Base-by-base conservation (phyloP, 2,888 invertebrate genomes). In the Chirona hameri region DNA sequence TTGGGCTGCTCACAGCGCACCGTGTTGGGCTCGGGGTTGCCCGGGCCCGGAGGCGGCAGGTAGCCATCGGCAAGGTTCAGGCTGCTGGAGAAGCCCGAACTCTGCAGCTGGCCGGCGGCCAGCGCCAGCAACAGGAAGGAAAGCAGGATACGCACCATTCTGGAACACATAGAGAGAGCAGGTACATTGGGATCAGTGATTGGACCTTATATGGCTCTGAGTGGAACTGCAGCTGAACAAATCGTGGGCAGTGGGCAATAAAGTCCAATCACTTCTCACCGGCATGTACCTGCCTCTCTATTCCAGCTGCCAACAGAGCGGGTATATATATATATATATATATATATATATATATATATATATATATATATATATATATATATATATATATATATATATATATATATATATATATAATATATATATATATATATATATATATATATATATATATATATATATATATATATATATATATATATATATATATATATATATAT, bases 221-320 rank as follows among this genome's bases (percentile, higher is more conserved):
- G 7, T 29, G 72, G 27, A 15, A 31, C 31, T 31, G 27, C 14
- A 15, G 72, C 72, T 72, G 14, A 31, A 18, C 72, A 72, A 72
- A 3, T 27, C 31, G 72, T 31, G 29, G 72, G 72, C 72, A 27
- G 18, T 72, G 72, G 72, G 72, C 72, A 72, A 27, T 27, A 72
- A 72, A 72, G 72, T 72, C 72, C 72, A 72, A 72, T 72, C 72
- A 72, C 72, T 31, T 72, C 72, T 72, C 72, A 72, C 72, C 72
- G 72, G 72, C 72, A 29, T 72, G 72, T 72, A 72, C 27, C 72
- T 72, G 52, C 52, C 31, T 29, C 72, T 72, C 72, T 72, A 27
- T 72, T 27, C 72, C 31, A 21, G 29, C 2, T 1, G 31, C 29
- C 18, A 31, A 18, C 72, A 31, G 72, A 31, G 27, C 27, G 27